Percentiles rank a stretch among this genome's conserved stretches.
These are phyloP conservation scores for Gallinago stenura DNA, from an alignment of 2,797 vertebrate genomes.

Conservation along the genomic window DNA sequence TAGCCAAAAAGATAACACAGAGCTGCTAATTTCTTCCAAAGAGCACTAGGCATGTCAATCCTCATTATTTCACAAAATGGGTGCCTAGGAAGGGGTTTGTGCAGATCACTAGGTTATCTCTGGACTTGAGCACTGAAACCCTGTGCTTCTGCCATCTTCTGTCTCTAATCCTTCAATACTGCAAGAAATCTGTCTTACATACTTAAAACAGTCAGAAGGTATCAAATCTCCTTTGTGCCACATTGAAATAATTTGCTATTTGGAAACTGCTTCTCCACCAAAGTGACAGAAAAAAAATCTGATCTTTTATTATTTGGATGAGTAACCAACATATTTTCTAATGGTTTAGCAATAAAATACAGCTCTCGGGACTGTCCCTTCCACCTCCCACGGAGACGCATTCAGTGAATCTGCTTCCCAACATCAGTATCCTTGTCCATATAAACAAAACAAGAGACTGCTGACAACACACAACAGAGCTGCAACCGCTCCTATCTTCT, in stretches of 20 bases:
- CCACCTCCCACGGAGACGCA: rapidly evolving
- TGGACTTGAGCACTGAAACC: not conserved
- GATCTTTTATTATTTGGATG: not conserved
- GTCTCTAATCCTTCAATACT: not conserved
- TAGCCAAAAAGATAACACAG: not conserved
- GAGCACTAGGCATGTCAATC: not conserved
- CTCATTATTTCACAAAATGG: not conserved
- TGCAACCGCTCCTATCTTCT: not conserved
- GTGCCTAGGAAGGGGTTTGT: not conserved
- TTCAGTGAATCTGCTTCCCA: not conserved
- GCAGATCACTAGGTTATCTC: not conserved
- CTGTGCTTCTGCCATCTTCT: not conserved
- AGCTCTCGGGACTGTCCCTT: not conserved
- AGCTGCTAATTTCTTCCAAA: not conserved
- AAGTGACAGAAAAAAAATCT: not conserved
- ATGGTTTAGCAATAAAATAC: not conserved
- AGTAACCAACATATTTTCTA: not conserved
- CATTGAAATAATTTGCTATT: not conserved
- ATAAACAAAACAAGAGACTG: not conserved
- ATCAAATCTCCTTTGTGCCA: not conserved
- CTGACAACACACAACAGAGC: not conserved
- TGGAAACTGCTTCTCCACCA: not conserved
- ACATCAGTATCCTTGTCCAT: not conserved
- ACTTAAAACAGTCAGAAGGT: not conserved
- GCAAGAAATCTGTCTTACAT: not conserved